Base-by-base conservation (phyloP, 2,888 invertebrate species). In the Phengaris alcon region DNA sequence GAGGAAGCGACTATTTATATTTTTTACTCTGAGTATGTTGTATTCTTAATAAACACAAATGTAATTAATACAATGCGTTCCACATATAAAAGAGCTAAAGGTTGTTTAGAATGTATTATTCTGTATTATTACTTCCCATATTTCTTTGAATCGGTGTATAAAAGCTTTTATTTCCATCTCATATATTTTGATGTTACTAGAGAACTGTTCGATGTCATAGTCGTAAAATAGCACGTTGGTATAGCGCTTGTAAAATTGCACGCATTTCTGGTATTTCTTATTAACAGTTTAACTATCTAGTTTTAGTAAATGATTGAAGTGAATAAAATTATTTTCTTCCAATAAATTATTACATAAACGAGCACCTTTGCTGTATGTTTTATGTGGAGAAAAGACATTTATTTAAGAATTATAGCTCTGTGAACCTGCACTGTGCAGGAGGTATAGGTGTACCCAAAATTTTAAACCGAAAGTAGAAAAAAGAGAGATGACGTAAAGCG, bases 1-100 rank as follows among this genome's bases (percentile, higher is more conserved):
- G 54, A 72, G 72, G 72, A 72, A 72, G 72, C 72, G 35, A 68
- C 68, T 22, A 54, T 52, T 54, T 72, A 72, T 51, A 70, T 35
- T 72, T 72, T 72, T 72, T 72, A 72, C 52, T 54, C 22, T 35
- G 35, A 72, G 7, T 52, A 7, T 54, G 72, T 54, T 35, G 35
- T 52, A 52, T 52, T 54, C 52, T 22, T 68, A 68, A 68, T 68
- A 68, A 44, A 51, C n/a, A 51, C 52, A 72, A 72, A 70, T 52
- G 52, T 70, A 70, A 72, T 72, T 72, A 72, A 72, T 72, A 22
- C 8, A 35, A 52, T 44, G 35, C 22, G 12, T 72, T 72, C 13
- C 35, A 35, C 35, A 48, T 13, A 72, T 22, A 72, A 12, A 52
- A 35, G 22, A 8, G 54, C 35, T 59, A 22, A 5, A 15, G 15